These are phyloP conservation scores for Emydoidea blandingii DNA, from an alignment of 2,797 vertebrate genomes.

Conservation along the genomic window DNA sequence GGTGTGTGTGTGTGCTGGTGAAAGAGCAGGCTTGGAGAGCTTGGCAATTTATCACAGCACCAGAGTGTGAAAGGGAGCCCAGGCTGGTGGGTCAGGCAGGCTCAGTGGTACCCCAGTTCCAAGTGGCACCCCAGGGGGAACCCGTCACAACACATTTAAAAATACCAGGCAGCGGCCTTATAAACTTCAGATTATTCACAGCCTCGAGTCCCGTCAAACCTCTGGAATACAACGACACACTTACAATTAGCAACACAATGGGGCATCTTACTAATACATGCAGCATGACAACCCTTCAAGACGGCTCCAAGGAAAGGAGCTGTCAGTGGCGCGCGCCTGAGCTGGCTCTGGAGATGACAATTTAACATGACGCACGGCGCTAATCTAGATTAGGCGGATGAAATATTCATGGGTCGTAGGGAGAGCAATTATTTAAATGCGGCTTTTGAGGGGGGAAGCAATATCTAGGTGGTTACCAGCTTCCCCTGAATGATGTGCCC, in stretches of 20 bases:
- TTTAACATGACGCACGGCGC: not conserved
- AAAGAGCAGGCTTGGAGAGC: too few relatives aligned
- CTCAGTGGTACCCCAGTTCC: too few relatives aligned
- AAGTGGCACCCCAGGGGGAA: too few relatives aligned
- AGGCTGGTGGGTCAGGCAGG: too few relatives aligned
- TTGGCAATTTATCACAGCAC: too few relatives aligned
- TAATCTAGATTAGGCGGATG: conserved; percentile 17
- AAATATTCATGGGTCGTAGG: not conserved
- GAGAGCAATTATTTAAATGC: not conserved
- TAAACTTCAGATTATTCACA: not conserved
- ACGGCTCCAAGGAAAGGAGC: not conserved
- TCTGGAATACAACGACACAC: not conserved
- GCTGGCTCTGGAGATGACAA: not conserved
- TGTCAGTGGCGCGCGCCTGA: not conserved
- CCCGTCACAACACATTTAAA: not conserved
- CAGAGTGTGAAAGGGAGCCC: too few relatives aligned
- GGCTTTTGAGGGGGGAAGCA: not conserved
- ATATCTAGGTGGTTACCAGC: not conserved
- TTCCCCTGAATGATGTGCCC: too few relatives aligned
- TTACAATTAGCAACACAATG: not conserved
- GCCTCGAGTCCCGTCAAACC: not conserved
- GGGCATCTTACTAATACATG: too few relatives aligned
- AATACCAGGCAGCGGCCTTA: not conserved
- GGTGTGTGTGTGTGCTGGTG: too few relatives aligned
- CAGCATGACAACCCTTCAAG: not conserved